These are phyloP conservation scores for Zaprionus lineosus DNA, from an alignment of 2,888 invertebrate species.

Conservation along the genomic window DNA sequence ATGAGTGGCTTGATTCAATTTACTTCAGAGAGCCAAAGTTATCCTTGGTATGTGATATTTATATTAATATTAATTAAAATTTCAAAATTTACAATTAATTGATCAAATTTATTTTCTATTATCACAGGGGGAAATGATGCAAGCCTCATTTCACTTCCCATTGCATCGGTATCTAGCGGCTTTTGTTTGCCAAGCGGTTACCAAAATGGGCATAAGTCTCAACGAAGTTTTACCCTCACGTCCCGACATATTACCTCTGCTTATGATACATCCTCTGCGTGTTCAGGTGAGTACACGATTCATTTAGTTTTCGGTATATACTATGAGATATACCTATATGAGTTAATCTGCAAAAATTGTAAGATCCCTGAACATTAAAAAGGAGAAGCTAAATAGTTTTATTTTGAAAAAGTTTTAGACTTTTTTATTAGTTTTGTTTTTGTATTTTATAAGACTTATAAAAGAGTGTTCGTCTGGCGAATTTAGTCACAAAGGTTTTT, in stretches of 20 bases:
- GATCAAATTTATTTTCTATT: neutral
- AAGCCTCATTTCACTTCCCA: slow-evolving; percentile 98
- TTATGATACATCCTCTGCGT: slow-evolving; percentile 95
- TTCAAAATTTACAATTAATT: too few relatives aligned
- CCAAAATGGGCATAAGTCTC: slow-evolving; percentile 90
- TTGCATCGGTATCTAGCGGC: slow-evolving; percentile 96
- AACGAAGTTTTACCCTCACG: slow-evolving; percentile 91
- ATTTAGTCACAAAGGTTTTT: too few relatives aligned
- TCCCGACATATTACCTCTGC: slow-evolving; percentile 89
- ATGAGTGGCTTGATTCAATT: slow-evolving; percentile 94
- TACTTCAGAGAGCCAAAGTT: slow-evolving; percentile 88
- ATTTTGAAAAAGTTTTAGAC: too few relatives aligned
- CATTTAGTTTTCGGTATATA: too few relatives aligned
- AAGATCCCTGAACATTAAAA: too few relatives aligned
- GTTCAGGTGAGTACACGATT: slow-evolving; percentile 93
- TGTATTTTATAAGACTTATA: too few relatives aligned
- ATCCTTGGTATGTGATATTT: slow-evolving; percentile 66
- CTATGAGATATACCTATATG: too few relatives aligned
- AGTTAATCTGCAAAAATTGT: too few relatives aligned
- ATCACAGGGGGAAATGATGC: slow-evolving; percentile 89
- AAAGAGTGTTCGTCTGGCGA: too few relatives aligned
- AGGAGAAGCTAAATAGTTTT: too few relatives aligned
- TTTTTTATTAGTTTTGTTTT: too few relatives aligned
- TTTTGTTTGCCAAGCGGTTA: slow-evolving; percentile 92
- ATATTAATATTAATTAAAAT: neutral